Conservation (phyloP, 1,140 invertebrate genomes). For the Popillia japonica region DNA sequence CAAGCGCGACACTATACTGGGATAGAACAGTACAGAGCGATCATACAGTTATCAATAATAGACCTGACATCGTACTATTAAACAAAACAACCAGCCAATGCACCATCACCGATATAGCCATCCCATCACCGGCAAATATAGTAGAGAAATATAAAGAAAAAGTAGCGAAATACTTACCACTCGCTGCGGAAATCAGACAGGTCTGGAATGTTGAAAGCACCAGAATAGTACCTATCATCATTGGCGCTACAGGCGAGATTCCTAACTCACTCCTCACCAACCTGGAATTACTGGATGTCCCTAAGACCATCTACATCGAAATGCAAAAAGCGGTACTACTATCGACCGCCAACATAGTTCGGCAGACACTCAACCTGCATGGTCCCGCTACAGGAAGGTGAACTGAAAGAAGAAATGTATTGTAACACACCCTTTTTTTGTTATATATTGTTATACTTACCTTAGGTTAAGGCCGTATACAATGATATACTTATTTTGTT, state of each 20-base stretch:
- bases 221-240: not conserved
- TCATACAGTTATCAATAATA: not conserved
- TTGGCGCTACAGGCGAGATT: conserved; percentile 19
- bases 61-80: not conserved
- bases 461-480: no score
- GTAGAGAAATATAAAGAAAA: conserved; percentile 9
- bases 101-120: not conserved
- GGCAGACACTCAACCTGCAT: not conserved
- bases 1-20: not conserved
- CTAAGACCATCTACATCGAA: not conserved
- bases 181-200: not conserved
- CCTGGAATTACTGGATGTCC: not conserved
- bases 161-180: conserved; percentile 23
- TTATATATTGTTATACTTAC: no score
- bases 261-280: not conserved
- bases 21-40: conserved; percentile 5
- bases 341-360: not conserved
- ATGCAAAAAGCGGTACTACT: conserved; percentile 11
- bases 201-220: not conserved
- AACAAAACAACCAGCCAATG: not conserved
- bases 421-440: no score
- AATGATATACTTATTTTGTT: no score
- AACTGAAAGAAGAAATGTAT: no score
- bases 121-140: not conserved
- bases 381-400: no score